A percentile compares a stretch with the other conserved stretches of the same genome.
Evolutionary conservation across 2,797 vertebrate species (phyloP).

Genomic region (Alouatta caraya): DNA sequence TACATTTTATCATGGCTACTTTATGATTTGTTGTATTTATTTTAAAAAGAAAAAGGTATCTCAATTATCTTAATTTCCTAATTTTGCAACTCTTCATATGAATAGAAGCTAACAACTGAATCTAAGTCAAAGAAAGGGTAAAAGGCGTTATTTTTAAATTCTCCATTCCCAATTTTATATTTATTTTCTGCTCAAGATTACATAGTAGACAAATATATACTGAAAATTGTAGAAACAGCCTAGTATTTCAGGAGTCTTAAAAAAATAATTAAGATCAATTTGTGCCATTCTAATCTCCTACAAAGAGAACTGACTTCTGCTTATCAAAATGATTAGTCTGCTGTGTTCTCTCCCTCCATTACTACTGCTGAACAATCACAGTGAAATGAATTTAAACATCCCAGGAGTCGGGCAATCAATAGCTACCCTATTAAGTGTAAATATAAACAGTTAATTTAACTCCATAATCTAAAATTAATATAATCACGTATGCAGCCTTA

Average conservation of each 20-base stretch:
- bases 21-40: neutral
- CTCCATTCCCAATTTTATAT: neutral
- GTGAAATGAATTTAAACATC: conserved; percentile 39
- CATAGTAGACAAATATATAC: neutral
- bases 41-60: conserved; percentile 39
- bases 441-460: conserved; percentile 27
- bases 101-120: neutral
- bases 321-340: neutral
- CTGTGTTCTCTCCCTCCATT: neutral
- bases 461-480: conserved; percentile 18
- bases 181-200: conserved; percentile 37
- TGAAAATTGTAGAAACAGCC: neutral
- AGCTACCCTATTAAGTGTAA: neutral
- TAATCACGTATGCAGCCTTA: neutral
- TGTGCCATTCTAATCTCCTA: conserved; percentile 4
- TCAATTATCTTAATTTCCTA: conserved; percentile 9
- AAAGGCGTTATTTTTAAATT: conserved; percentile 25
- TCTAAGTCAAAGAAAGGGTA: neutral
- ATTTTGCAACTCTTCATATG: conserved; percentile 25
- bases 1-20: neutral
- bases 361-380: conserved; percentile 16
- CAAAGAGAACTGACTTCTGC: conserved; percentile 7
- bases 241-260: neutral
- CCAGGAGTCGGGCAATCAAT: conserved; percentile 34
- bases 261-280: neutral